Base-by-base conservation (phyloP, 2,888 invertebrate genomes). In the Calliphora vomitoria region DNA sequence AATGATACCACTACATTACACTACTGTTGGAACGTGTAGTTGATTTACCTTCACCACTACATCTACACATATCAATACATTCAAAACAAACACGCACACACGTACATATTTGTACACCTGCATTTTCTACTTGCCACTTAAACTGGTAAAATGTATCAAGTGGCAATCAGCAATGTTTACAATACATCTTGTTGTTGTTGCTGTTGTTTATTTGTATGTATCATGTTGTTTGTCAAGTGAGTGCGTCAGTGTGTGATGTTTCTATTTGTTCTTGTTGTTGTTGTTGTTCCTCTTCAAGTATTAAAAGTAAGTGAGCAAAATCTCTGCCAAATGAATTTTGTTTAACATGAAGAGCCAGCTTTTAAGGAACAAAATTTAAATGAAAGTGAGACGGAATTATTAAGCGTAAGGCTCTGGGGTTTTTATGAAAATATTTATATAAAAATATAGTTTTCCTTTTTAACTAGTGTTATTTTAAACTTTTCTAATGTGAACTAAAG, bases 81-180 rank as follows among this genome's bases (percentile, higher is more conserved):
- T 20, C 35, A 62, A n/a, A 1, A 15, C 35, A 62, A 15, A 62
- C n/a, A 38, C n/a, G 8, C 15, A 64, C 38, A 3, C 38, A n/a
- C 18, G 13, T 6, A 55, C 3, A n/a, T 47, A 53, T 35, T 41
- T 81, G 47, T 47, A 6, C 41, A 60, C 55, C 74, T 58, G 72
- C 13, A 66, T 4, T 13, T 35, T 35, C 41, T 31, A 31, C 41
- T 31, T 53, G 38, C n/a, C 25, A 71, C 41, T 68, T 50, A 60
- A 76, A 66, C 6, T 60, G 50, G 25, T 47, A 60, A 79, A 83
- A 55, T 79, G 44, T 66, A 72, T 60, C 71, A 80, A 85, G 68
- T 69, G 60, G 74, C 75, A 85, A 80, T 68, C 69, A 80, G 80
- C 50, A 74, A 68, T 74, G 50, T 74, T 74, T 74, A 58, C 79